Base-by-base conservation (phyloP, 2,113 vertebrate genomes). In the Steatornis caripensis region DNA sequence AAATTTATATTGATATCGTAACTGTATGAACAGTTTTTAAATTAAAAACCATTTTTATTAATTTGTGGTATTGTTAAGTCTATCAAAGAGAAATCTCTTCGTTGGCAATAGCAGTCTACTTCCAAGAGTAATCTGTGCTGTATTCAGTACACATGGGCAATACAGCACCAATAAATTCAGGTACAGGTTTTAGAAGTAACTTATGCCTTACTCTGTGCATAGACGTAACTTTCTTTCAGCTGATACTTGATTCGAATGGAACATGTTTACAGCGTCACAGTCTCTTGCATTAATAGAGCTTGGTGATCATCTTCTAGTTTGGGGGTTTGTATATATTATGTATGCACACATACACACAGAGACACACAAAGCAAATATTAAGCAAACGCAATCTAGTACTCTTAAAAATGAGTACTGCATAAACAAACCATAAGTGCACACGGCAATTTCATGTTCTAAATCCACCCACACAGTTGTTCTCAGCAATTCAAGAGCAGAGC, bases 391-490 rank as follows among this genome's bases (percentile, higher is more conserved):
- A 95, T 83, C 87, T 94, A 96, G 95, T 96, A 97, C 94, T 90
- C 94, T 96, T 95, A 93, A 89, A 97, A 97, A 96, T 29, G 88
- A 97, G 69, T 90, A 91, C 97, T 98, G 93, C 94, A 97, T 97
- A 97, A 98, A 98, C 97, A 98, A 98, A 97, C 97, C 96, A 97
- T 82, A 94, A 98, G 90, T 26, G 62, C 97, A 97, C 96, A 97
- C 64, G 57, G 97, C 96, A 97, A 97, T 98, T 98, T 98, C 96
- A 97, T 98, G 97, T 98, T 98, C 97, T 98, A 58, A 86, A 93
- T 92, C 98, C 97, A 94, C 98, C 98, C 97, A 98, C 98, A 96
- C 84, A 57, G 92, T 97, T 98, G 98, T 98, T 98, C 98, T 96
- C 93, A 96, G 96, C 94, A 94, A 97, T 96, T 97, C 96, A 97